A percentile compares a stretch with the other conserved stretches of the same genome.
phyloP scores from a whole-genome alignment of 2,113 vertebrate genomes.

The Melanerpes formicivorus region DNA sequence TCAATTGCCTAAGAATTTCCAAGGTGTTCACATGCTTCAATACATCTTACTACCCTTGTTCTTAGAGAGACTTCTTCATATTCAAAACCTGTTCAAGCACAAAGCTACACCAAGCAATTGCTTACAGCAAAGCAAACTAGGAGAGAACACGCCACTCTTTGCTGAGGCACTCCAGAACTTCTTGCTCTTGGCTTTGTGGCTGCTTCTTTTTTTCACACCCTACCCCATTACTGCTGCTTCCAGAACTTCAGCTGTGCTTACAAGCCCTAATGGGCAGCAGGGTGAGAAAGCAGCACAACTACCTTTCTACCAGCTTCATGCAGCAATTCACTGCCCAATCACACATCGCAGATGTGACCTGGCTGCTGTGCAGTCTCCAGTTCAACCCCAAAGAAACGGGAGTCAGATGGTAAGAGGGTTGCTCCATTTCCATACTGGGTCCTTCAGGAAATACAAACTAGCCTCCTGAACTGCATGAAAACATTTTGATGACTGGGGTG shows the following conservation, averaged over 20 bases:
- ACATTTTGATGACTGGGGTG: not conserved
- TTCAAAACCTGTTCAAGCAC: slow-evolving; percentile 64
- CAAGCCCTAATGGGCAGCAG: not conserved
- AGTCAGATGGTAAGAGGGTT: not conserved
- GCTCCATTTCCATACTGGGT: not conserved
- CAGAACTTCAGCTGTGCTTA: slow-evolving; percentile 9
- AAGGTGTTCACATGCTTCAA: not conserved
- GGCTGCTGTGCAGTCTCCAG: not conserved
- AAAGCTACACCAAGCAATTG: slow-evolving; percentile 16
- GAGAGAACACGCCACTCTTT: not conserved
- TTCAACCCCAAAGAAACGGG: not conserved
- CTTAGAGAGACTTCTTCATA: slow-evolving; percentile 45
- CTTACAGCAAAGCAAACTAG: not conserved
- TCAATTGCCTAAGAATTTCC: not conserved
- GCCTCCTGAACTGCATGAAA: not conserved
- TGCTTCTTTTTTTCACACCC: not conserved
- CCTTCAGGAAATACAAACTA: not conserved
- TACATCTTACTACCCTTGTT: not conserved
- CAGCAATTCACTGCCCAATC: not conserved
- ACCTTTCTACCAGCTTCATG: slow-evolving; percentile 25
- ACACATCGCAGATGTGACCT: not conserved
- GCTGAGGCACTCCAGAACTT: not conserved
- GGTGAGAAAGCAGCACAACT: not conserved
- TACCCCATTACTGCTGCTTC: not conserved
- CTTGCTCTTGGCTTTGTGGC: not conserved